These are phyloP conservation scores for Oscheius sp. DNA, from an alignment of 2,888 invertebrate genomes.

Conservation along the genomic window DNA sequence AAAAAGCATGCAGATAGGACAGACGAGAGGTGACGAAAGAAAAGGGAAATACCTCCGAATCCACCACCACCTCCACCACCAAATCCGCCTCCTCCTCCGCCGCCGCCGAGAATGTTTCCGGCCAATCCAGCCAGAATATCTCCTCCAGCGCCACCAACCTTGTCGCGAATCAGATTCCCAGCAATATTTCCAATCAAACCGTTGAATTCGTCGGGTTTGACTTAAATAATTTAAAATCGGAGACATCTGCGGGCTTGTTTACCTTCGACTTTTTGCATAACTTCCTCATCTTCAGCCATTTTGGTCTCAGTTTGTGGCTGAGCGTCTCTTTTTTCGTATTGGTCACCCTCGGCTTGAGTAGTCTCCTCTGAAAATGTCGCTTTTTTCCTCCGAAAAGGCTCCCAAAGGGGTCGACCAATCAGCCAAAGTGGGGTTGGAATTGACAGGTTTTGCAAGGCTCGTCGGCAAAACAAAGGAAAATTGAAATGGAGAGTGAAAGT, in stretches of 20 bases:
- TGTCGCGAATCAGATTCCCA: conserved; percentile 65
- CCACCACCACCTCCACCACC: conserved; percentile 33
- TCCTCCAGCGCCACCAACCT: conserved; percentile 38
- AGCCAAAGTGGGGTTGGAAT: not conserved
- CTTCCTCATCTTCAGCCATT: conserved; percentile 27
- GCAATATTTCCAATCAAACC: conserved; percentile 68
- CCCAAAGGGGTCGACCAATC: not conserved
- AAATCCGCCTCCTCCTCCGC: conserved; percentile 52
- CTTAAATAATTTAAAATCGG: conserved; percentile 23
- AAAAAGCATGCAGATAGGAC: not conserved
- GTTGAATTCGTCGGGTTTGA: conserved; percentile 60
- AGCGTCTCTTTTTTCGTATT: conserved; percentile 3
- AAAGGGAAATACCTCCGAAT: not conserved
- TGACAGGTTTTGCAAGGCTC: not conserved
- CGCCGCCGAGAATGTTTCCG: too few species aligned
- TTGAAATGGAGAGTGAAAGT: not conserved
- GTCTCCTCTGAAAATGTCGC: not conserved
- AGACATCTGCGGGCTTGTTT: not conserved
- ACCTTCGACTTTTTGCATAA: conserved; percentile 30
- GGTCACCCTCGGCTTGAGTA: not conserved
- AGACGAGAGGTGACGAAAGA: not conserved
- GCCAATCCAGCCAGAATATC: conserved; percentile 35
- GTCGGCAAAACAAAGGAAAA: not conserved
- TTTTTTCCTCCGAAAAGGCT: not conserved
- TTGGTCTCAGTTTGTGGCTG: not conserved